Base-by-base conservation (phyloP, 92 coral and sea anemone genomes). In the Ricordea florida region DNA sequence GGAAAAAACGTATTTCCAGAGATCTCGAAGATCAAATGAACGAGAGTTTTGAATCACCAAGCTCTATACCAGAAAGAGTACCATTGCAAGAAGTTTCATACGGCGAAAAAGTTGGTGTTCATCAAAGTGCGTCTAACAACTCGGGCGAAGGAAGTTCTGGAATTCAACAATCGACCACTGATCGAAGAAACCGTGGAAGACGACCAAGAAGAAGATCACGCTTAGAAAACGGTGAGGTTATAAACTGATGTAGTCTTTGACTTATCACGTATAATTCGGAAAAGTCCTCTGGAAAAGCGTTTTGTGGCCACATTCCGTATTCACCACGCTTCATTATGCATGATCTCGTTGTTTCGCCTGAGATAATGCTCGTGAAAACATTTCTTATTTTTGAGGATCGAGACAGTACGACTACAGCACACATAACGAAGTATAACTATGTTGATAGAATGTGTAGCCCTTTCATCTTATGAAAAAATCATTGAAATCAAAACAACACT, bases 1-100 rank as follows among this genome's bases (percentile, higher is more conserved):
- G 97, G 9, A 92, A 89, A 59, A 96, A 91, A 63, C 68, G 99
- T 34, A 63, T 73, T 21, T 96, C 99, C 10, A 84, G 92, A 67
- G 97, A 96, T 36, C 60, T 92, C 34, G 99, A 96, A 4, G 99
- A 96, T 22, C 76, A 77, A 26, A 71, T 58, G 41, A 88, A 80
- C n/a, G 94, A 80, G 59, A 83, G 78, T 73, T 62, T 74, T 23
- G 93, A 89, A 72, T 80, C 90, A 6, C 85, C 92, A 10, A 93
- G 86, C 68, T 72, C 81, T 18, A 23, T 83, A 15, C 84, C 89
- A 46, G 96, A 87, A 26, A 82, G 92, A 16, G 37, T 96, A 18
- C 96, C 89, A 4, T 76, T 92, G 22, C 96, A 96, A 62, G 97
- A 96, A 4, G 46, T 92, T 69, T 87, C 82, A 35, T 85, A 89